Evolutionary conservation across 2,888 invertebrate genomes (phyloP).

Genomic region (Pyrochroa serraticornis): DNA sequence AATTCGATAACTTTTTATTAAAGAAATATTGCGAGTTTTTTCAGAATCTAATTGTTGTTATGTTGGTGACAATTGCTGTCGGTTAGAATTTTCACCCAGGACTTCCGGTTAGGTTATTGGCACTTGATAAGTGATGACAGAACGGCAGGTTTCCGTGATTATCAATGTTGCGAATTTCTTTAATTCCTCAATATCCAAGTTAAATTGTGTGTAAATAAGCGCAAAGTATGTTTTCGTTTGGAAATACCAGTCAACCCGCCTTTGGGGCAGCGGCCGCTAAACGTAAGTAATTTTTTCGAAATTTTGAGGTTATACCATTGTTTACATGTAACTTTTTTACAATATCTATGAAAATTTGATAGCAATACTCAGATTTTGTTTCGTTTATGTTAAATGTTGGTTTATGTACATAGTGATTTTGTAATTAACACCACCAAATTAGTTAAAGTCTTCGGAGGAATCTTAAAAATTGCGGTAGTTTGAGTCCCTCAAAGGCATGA

Average conservation of each 20-base stretch:
- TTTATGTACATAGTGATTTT: no score
- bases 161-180: no score
- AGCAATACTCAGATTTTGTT: conserved; percentile 1
- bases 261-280: conserved; percentile 44
- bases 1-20: no score
- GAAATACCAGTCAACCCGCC: conserved; percentile 40
- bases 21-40: no score
- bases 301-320: not conserved
- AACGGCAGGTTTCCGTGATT: no score
- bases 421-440: no score
- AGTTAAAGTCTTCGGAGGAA: no score
- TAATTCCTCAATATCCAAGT: no score
- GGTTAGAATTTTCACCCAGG: not conserved
- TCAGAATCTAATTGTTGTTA: not conserved
- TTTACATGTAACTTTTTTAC: not conserved
- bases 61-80: not conserved
- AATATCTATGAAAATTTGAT: no score
- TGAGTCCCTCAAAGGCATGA: no score
- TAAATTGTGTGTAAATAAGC: not conserved
- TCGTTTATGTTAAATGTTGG: not conserved
- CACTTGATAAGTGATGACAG: no score
- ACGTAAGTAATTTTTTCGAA: conserved; percentile 41
- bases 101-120: not conserved
- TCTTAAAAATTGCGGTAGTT: no score
- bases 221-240: conserved; percentile 49